Base-by-base conservation (phyloP, 2,888 invertebrate species). In the Eupithecia abbreviata region DNA sequence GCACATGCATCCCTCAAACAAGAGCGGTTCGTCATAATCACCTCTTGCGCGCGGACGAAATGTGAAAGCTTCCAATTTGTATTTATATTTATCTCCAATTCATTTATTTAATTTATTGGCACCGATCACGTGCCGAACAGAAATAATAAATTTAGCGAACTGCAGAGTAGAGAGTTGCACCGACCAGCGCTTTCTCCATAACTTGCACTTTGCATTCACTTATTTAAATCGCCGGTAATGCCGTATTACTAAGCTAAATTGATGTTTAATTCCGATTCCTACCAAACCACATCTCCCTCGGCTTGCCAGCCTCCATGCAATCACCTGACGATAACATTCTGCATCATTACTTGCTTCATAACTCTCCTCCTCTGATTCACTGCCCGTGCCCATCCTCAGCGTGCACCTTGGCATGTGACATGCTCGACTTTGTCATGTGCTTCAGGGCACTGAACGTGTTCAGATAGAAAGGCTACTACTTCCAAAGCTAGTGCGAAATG, bases 121-220 rank as follows among this genome's bases (percentile, higher is more conserved):
- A 12, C 9, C 10, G 30, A 62, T 30, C 18, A 62, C 30, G 30
- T 12, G 18, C 62, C 62, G 30, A 30, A 30, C 10, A 30, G 12
- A 30, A 30, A 7, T 15, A 15, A 72, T 71, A 71, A 71, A 67
- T 75, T 71, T 30, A 65, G 43, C 42, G 55, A 77, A 75, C 76
- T 77, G 76, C 76, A 67, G 78, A 70, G 77, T 74, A 75, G 77
- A 74, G 78, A 77, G 55, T 76, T 68, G 47, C 73, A 71, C 43
- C 18, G 62, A 62, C 9, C 18, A 51, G 71, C 75, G 71, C 79
- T 80, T 80, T 82, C 82, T 75, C 80, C 77, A 62, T 74, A 74
- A 78, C 77, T 69, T 80, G 75, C 75, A 78, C 71, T 77, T 77
- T 75, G 79, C 82, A 76, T 79, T 80, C 77, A 77, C 75, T 68